Conservation (phyloP, 2,113 vertebrate genomes). For the Microcebus tavaratra region DNA sequence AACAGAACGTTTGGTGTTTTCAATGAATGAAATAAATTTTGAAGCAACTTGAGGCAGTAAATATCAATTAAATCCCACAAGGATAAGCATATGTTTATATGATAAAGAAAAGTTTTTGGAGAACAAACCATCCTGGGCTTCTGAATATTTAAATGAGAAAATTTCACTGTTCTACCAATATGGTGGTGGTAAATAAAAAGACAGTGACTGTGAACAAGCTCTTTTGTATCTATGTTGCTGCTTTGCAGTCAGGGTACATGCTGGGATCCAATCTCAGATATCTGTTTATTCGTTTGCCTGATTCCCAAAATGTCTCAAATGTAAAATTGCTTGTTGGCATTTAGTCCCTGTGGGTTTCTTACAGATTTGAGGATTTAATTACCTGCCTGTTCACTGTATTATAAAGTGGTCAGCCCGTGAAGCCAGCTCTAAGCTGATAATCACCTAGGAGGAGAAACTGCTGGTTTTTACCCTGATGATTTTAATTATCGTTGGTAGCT, state of each 20-base stretch:
- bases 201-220: neutral
- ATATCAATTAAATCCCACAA: conserved; percentile 43
- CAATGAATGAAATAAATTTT: conserved; percentile 44
- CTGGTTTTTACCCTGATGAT: conserved; percentile 1
- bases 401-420: neutral
- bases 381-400: conserved; percentile 13
- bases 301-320: neutral
- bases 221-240: neutral
- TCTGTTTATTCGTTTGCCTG: conserved; percentile 14
- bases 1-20: conserved; percentile 42
- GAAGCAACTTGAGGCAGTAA: conserved; percentile 46
- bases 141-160: conserved; percentile 58
- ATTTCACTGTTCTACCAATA: neutral
- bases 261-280: neutral
- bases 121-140: conserved; percentile 59
- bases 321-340: neutral
- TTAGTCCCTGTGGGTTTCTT: neutral
- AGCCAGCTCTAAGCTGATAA: neutral
- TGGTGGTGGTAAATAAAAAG: neutral
- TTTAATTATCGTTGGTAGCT: conserved; percentile 48
- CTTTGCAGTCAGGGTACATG: neutral
- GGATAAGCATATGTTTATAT: conserved; percentile 30
- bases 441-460: neutral
- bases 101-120: conserved; percentile 36
- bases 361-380: conserved; percentile 29